phyloP scores from a whole-genome alignment of 2,888 invertebrate species.

The Xestobium rufovillosum region DNA sequence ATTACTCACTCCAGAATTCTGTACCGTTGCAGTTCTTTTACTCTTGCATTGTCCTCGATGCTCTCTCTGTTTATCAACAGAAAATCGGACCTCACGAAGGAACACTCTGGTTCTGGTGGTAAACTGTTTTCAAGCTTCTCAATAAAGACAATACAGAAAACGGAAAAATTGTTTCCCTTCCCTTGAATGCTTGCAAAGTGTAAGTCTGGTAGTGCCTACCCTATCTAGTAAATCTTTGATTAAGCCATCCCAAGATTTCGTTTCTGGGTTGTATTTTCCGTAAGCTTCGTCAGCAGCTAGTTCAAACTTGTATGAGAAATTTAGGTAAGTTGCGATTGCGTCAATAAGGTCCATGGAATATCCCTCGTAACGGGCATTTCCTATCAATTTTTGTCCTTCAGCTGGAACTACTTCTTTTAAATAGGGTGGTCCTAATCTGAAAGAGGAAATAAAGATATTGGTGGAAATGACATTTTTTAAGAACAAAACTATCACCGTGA shows the following conservation, averaged over 20 bases:
- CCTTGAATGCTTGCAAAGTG: no score
- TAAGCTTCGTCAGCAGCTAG: constrained; percentile 62
- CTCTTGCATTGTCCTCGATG: no score
- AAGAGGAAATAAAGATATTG: no score
- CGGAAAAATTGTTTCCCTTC: no score
- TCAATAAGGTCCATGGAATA: constrained; percentile 87
- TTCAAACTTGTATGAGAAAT: constrained; percentile 61
- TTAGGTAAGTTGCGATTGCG: constrained; percentile 53
- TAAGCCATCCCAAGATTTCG: constrained; percentile 71
- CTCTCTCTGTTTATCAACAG: no score
- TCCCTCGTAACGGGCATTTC: constrained; percentile 76
- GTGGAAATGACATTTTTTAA: constrained; percentile 38
- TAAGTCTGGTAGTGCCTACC: no score
- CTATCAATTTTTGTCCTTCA: constrained; percentile 55
- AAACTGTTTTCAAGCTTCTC: constrained; percentile 1
- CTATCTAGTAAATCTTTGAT: constrained; percentile 67
- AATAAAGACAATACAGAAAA: no score
- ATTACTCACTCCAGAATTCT: no score
- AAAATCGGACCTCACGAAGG: not conserved
- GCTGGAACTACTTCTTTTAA: constrained; percentile 51
- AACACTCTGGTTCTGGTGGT: no score
- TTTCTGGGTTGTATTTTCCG: constrained; percentile 59
- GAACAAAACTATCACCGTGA: no score
- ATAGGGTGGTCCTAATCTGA: constrained; percentile 66
- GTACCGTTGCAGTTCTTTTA: no score